These are phyloP conservation scores for Balearica regulorum DNA, from an alignment of 2,797 vertebrate species.

Conservation along the genomic window DNA sequence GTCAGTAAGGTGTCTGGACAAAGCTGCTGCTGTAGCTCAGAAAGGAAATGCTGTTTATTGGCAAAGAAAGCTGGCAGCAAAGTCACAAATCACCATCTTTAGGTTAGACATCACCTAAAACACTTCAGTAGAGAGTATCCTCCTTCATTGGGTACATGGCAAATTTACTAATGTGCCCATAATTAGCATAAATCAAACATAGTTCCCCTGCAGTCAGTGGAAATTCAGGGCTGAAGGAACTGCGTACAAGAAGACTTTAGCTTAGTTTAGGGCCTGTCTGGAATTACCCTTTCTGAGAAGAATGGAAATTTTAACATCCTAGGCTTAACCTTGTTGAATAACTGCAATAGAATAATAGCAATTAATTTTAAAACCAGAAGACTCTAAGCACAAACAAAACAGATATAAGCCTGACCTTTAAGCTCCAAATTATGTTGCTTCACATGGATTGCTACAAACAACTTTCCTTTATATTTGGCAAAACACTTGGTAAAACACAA, in stretches of 20 bases:
- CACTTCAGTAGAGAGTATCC: not conserved
- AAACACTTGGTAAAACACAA: not conserved
- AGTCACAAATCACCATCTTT: not conserved
- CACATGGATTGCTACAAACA: not conserved
- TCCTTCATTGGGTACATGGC: not conserved
- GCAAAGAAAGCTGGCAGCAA: not conserved
- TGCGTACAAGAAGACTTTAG: not conserved
- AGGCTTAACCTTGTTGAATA: not conserved
- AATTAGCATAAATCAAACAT: not conserved
- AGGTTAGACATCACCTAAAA: not conserved
- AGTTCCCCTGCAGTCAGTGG: not conserved
- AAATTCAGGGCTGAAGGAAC: not conserved
- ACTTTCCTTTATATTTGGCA: not conserved
- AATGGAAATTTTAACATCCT: not conserved
- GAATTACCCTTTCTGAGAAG: not conserved
- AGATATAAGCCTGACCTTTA: not conserved
- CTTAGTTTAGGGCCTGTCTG: not conserved
- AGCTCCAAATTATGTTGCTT: not conserved
- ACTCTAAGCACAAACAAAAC: not conserved
- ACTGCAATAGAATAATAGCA: not conserved
- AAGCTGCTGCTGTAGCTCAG: not conserved
- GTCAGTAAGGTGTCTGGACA: not conserved
- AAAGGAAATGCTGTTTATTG: not conserved
- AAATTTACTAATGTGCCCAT: not conserved
- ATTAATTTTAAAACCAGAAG: not conserved